A percentile compares a stretch with the other conserved stretches of the same genome.
phyloP scores from a whole-genome alignment of 2,113 vertebrate genomes.

The Ancistrus triradiatus region DNA sequence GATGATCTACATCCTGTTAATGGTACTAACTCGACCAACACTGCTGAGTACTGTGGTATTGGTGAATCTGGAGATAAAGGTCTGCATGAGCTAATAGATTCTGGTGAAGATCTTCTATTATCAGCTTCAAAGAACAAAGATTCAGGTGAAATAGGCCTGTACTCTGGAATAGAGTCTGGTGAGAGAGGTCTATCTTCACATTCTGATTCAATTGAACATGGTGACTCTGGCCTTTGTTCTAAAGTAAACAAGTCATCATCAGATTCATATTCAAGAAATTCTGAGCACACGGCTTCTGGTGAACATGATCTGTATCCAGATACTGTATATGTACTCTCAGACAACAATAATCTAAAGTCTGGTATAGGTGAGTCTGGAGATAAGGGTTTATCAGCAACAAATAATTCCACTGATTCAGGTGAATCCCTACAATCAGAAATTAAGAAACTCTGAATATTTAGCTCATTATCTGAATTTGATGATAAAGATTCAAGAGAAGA shows the following conservation, averaged over 20 bases:
- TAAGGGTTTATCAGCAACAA: constrained; percentile 40
- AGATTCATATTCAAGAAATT: constrained; percentile 8
- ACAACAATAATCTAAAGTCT: constrained; percentile 7
- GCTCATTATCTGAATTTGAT: no score
- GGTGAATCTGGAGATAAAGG: constrained; percentile 46
- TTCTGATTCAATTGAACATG: background rate
- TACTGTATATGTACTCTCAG: background rate
- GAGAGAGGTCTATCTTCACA: background rate
- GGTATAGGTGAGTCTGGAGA: constrained; percentile 45
- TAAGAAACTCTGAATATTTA: background rate
- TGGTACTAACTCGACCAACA: background rate
- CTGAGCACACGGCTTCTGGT: constrained; percentile 27
- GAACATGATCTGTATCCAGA: constrained; percentile 14
- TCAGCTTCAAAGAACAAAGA: constrained; percentile 16
- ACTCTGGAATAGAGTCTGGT: constrained; percentile 49
- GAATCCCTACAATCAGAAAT: constrained; percentile 20
- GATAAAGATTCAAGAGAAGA: constrained; percentile 18
- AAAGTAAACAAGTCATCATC: background rate
- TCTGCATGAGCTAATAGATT: constrained; percentile 43
- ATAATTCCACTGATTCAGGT: constrained; percentile 44
- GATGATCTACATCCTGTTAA: constrained; percentile 1
- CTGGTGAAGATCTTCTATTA: constrained; percentile 48
- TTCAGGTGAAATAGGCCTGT: constrained; percentile 35
- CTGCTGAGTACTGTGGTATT: constrained; percentile 24
- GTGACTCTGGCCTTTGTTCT: constrained; percentile 8